Base-by-base conservation (phyloP, 2,113 vertebrate species). In the Xerus inauris region DNA sequence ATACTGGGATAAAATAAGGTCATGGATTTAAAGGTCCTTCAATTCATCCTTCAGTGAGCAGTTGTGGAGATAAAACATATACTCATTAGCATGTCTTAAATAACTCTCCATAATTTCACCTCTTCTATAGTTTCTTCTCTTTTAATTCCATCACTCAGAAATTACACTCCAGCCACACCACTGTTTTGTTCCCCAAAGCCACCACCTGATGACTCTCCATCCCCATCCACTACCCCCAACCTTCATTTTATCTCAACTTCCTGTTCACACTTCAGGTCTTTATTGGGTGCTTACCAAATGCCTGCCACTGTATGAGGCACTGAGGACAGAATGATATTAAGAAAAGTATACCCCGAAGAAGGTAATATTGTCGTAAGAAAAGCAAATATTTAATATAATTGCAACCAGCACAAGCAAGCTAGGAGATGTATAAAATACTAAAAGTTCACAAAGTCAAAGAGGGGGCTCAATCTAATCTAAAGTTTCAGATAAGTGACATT, bases 1-100 rank as follows among this genome's bases (percentile, higher is more conserved):
- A 69, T 86, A 94, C 87, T 45, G 54, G 20, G 42, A 75, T 62
- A 49, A 90, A 92, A 94, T 75, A 30, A 80, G 35, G 82, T 35
- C 40, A 75, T 40, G 22, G 32, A 92, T 40, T 96, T 59, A 89
- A 69, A 84, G 1, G 4, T 83, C 64, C 11, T 89, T 95, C n/a
- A 38, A 82, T 51, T 51, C 24, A 35, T 86, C n/a, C 82, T 73
- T 62, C 54, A 76, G 14, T 59, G 16, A 86, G 26, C 19, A 65
- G 35, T 13, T 57, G 81, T 13, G 28, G 26, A 40, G 42, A 38
- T 67, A 40, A 95, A 91, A 62, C 24, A 12, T 79, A 42, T 54
- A 83, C 17, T 71, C 30, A 59, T 94, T 13, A 28, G 1, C 7
- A 42, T 65, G 57, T 5, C 47, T 69, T 83, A 69, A 90, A 79